Conservation (phyloP, 2,888 invertebrate species). For the Ceraclea dissimilis region DNA sequence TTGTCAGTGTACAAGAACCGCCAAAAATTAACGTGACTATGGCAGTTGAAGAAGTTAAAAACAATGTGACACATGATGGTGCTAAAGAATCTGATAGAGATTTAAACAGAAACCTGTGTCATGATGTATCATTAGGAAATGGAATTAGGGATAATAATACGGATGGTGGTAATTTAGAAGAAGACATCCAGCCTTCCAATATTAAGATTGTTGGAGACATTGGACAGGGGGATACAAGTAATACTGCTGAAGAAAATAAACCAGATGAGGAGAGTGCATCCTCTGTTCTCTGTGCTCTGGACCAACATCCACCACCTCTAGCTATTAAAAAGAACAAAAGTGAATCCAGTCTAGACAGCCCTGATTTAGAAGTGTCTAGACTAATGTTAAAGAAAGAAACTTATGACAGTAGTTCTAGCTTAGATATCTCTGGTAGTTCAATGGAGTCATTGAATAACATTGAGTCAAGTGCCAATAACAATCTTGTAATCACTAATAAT, state of each 20-base stretch:
- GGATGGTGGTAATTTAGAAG: background rate
- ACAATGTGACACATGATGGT: too few relatives aligned
- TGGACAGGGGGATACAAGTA: background rate
- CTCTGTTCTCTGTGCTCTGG: background rate
- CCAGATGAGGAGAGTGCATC: background rate
- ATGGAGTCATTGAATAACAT: slow-evolving; percentile 42
- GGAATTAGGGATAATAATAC: background rate
- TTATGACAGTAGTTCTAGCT: slow-evolving; percentile 42
- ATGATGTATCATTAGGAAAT: background rate
- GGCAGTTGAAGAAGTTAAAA: slow-evolving; percentile 30
- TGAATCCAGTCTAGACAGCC: slow-evolving; percentile 46
- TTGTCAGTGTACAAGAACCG: slow-evolving; percentile 37
- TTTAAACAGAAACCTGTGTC: too few relatives aligned
- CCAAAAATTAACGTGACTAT: slow-evolving; percentile 28
- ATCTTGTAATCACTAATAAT: background rate
- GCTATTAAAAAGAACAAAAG: slow-evolving; percentile 47
- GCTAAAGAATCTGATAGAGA: too few relatives aligned
- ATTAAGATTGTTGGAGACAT: background rate
- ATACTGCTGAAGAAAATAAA: background rate
- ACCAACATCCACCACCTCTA: slow-evolving; percentile 27
- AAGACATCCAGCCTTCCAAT: too few relatives aligned
- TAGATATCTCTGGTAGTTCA: slow-evolving; percentile 46
- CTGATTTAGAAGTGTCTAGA: slow-evolving; percentile 46
- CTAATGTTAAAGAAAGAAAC: slow-evolving; percentile 40
- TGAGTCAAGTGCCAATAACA: slow-evolving; percentile 8